Conservation (phyloP, 2,113 vertebrate genomes). For the Ictalurus furcatus region DNA sequence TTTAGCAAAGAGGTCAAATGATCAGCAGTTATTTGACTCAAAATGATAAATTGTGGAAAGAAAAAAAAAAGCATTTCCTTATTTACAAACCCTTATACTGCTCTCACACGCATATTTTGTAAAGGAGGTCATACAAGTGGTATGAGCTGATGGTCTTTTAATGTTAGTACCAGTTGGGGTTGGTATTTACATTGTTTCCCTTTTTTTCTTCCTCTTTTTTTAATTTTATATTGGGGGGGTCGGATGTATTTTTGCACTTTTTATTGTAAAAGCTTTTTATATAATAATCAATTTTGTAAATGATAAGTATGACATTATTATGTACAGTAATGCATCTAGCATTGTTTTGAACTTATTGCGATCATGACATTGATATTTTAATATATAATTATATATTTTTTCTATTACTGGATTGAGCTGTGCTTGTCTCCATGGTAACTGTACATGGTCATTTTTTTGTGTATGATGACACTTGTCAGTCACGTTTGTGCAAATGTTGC, state of each 20-base stretch:
- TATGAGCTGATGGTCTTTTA: background rate
- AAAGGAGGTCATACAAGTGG: background rate
- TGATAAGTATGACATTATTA: background rate
- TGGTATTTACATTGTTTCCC: background rate
- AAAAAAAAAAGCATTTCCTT: background rate
- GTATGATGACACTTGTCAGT: slow-evolving; percentile 3
- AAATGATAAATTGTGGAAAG: background rate
- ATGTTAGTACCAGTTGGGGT: background rate
- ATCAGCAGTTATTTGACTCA: background rate
- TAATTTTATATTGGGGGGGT: background rate
- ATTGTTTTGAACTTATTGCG: background rate
- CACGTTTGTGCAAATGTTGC: background rate
- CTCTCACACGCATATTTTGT: background rate
- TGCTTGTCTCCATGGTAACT: slow-evolving; percentile 28
- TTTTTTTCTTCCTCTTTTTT: background rate
- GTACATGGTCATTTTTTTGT: background rate
- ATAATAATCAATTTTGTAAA: background rate
- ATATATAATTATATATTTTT: background rate
- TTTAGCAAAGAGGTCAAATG: background rate
- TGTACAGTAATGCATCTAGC: background rate
- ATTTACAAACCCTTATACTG: background rate
- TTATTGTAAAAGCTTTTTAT: background rate
- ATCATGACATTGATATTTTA: background rate
- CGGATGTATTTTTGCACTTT: background rate
- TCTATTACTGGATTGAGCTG: background rate